A percentile compares a stretch with the other conserved stretches of the same genome.
Conservation (phyloP, 2,888 invertebrate genomes). For the Pemphredon lugubris region DNA sequence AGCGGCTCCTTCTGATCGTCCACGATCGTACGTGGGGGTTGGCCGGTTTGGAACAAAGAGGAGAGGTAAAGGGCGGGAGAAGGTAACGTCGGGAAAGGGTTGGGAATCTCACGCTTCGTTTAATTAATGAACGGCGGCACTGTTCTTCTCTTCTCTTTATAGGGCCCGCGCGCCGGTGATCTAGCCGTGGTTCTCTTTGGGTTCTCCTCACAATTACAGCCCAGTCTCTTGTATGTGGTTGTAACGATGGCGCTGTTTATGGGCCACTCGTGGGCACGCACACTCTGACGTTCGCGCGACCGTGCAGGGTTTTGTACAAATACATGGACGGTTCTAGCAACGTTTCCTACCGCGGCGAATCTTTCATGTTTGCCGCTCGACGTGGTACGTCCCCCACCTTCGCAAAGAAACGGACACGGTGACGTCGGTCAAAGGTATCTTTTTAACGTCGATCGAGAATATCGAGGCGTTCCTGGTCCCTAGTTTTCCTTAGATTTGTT, state of each 20-base stretch:
- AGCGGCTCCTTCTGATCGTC: slow-evolving; percentile 66
- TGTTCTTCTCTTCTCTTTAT: slow-evolving; percentile 63
- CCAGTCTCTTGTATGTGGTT: slow-evolving; percentile 36
- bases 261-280: slow-evolving; percentile 37
- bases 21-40: slow-evolving; percentile 60
- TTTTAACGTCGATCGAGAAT: slow-evolving; percentile 36
- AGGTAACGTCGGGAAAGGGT: slow-evolving; percentile 57
- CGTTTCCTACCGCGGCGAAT: slow-evolving; percentile 54
- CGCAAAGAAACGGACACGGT: slow-evolving; percentile 41
- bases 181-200: slow-evolving; percentile 50
- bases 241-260: slow-evolving; percentile 59
- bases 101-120: slow-evolving; percentile 79
- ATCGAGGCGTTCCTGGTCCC: slow-evolving; percentile 40
- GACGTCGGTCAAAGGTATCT: slow-evolving; percentile 26
- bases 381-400: slow-evolving; percentile 47
- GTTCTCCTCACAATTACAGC: slow-evolving; percentile 50
- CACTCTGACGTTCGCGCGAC: slow-evolving; percentile 5
- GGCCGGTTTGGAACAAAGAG: slow-evolving; percentile 64
- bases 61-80: slow-evolving; percentile 35
- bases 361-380: slow-evolving; percentile 70
- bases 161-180: slow-evolving; percentile 52
- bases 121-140: slow-evolving; percentile 77
- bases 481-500: slow-evolving; percentile 5
- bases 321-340: slow-evolving; percentile 44
- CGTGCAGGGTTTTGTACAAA: slow-evolving; percentile 34